phyloP scores from a whole-genome alignment of 2,113 vertebrate genomes.

The Amphiprion percula region DNA sequence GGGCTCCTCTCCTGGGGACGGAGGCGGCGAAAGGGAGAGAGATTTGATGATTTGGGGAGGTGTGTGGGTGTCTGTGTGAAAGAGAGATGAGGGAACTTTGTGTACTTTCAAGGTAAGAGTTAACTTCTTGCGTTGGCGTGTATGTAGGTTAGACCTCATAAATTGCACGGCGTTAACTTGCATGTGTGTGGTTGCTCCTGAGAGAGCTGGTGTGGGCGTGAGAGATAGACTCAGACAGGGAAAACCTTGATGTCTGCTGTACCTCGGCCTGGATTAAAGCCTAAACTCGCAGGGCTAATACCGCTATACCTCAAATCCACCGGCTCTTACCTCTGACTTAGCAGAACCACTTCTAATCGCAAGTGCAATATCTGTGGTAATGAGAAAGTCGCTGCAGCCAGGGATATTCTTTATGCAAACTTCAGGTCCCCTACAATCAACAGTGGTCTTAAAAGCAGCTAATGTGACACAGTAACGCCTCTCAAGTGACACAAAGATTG shows the following conservation, averaged over 20 bases:
- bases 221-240: constrained; percentile 28
- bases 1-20: constrained; percentile 59
- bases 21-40: constrained; percentile 53
- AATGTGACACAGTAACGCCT: not conserved
- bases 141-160: constrained; percentile 23
- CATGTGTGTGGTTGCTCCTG: constrained; percentile 1
- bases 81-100: constrained; percentile 16
- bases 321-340: constrained; percentile 49
- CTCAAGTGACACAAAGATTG: constrained; percentile 8
- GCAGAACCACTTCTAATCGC: constrained; percentile 50
- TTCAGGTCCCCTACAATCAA: constrained; percentile 13
- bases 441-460: constrained; percentile 12
- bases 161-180: constrained; percentile 10
- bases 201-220: constrained; percentile 14
- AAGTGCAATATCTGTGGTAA: constrained; percentile 50
- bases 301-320: constrained; percentile 53
- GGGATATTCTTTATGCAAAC: constrained; percentile 46
- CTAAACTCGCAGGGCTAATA: constrained; percentile 57
- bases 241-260: constrained; percentile 41
- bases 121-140: constrained; percentile 30
- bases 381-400: constrained; percentile 31
- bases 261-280: constrained; percentile 59
- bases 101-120: constrained; percentile 30
- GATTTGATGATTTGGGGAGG: constrained; percentile 48
- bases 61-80: constrained; percentile 8